phyloP scores from a whole-genome alignment of 1,140 invertebrate genomes.

The Drosophila burlai region DNA sequence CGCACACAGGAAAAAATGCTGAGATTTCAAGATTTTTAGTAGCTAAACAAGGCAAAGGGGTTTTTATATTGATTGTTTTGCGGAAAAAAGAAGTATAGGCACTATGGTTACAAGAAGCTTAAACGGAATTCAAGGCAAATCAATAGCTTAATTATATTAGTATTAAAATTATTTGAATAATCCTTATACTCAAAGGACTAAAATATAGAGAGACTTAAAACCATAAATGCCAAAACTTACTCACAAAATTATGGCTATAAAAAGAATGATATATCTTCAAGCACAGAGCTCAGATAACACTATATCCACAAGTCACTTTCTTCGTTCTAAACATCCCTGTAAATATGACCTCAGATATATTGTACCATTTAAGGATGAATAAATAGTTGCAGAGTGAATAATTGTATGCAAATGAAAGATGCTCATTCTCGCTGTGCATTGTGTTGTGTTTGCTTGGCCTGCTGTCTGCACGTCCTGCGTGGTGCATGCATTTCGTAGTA shows the following conservation, averaged over 20 bases:
- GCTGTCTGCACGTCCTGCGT: constrained; percentile 76
- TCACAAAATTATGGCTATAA: neutral
- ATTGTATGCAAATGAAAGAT: neutral
- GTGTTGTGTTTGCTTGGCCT: constrained; percentile 44
- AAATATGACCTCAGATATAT: neutral
- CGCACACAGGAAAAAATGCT: constrained; percentile 5
- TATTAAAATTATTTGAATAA: too few species aligned
- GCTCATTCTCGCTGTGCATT: constrained; percentile 16
- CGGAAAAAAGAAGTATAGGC: too few species aligned
- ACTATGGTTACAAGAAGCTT: neutral
- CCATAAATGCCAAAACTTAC: neutral
- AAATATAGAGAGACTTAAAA: neutral
- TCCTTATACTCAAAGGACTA: neutral
- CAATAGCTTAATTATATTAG: neutral
- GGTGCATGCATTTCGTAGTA: constrained; percentile 76
- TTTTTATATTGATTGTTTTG: neutral
- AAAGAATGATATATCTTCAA: neutral
- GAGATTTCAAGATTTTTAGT: neutral
- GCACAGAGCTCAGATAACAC: neutral
- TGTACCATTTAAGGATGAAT: neutral
- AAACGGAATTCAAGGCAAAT: neutral
- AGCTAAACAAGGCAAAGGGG: neutral
- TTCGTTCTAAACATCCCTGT: neutral
- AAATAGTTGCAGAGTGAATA: neutral
- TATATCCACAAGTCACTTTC: neutral